These are phyloP conservation scores for Selenia dentaria DNA, from an alignment of 2,888 invertebrate species.

Conservation along the genomic window DNA sequence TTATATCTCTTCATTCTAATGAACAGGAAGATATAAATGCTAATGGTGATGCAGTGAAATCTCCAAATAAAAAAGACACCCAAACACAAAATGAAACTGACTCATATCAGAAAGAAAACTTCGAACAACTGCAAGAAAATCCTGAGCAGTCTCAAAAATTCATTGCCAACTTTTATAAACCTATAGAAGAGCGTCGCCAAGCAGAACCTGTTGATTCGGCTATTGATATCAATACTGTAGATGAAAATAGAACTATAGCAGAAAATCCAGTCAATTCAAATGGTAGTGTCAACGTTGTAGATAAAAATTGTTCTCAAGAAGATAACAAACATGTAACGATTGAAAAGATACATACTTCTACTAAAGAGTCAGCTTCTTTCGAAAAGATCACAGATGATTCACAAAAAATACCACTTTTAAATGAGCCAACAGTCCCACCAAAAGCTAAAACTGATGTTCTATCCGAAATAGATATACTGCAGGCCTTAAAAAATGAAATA, in stretches of 20 bases:
- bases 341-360: not conserved
- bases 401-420: conserved; percentile 63
- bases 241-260: not conserved
- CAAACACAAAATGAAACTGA: conserved; percentile 1
- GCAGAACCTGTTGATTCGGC: not conserved
- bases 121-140: not conserved
- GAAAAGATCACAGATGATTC: conserved; percentile 20
- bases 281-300: not conserved
- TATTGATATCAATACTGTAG: not conserved
- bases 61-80: not conserved
- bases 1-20: not conserved
- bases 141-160: conserved; percentile 25
- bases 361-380: not conserved
- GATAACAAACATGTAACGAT: not conserved
- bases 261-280: too few species aligned
- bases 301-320: not conserved
- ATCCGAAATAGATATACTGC: conserved; percentile 76
- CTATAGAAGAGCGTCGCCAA: conserved; percentile 36
- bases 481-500: conserved; percentile 78
- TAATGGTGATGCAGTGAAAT: too few species aligned
- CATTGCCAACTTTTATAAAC: conserved; percentile 64
- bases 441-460: conserved; percentile 51
- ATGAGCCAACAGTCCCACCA: conserved; percentile 46
- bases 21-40: not conserved
- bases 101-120: not conserved